Evolutionary conservation across 1,140 invertebrate species (phyloP).

Genomic region (Drosophila pachea): DNA sequence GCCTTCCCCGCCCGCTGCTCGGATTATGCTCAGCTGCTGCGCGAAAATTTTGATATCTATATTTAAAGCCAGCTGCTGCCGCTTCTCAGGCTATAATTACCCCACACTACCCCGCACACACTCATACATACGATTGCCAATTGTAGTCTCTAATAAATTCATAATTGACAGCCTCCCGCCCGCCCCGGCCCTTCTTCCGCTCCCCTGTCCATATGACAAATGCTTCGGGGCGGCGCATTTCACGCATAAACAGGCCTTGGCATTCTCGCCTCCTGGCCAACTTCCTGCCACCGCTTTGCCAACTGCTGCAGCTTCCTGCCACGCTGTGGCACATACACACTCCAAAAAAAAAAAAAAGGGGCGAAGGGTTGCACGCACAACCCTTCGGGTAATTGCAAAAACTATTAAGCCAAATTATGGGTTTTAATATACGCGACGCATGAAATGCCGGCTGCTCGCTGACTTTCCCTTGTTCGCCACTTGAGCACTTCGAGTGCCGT

Average conservation of each 20-base stretch:
- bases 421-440: slow-evolving; percentile 67
- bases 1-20: background rate
- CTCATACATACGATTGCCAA: slow-evolving; percentile 10
- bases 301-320: slow-evolving; percentile 41
- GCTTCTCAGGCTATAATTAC: slow-evolving; percentile 14
- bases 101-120: background rate
- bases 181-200: background rate
- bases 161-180: slow-evolving; percentile 38
- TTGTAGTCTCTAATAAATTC: slow-evolving; percentile 53
- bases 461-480: slow-evolving; percentile 43
- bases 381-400: slow-evolving; percentile 73
- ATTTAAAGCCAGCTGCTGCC: slow-evolving; percentile 12
- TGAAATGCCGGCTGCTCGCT: slow-evolving; percentile 42
- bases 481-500: slow-evolving; percentile 68
- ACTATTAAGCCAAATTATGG: slow-evolving; percentile 77
- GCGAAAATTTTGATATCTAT: slow-evolving; percentile 5
- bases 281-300: slow-evolving; percentile 19
- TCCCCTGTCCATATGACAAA: slow-evolving; percentile 49
- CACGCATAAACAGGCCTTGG: slow-evolving; percentile 63
- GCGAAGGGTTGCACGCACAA: slow-evolving; percentile 19
- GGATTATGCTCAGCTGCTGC: slow-evolving; percentile 1
- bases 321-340: background rate
- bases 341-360: slow-evolving; percentile 10
- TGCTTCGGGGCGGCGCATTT: slow-evolving; percentile 59
- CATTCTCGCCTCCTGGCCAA: slow-evolving; percentile 35